Evolutionary conservation across 2,888 invertebrate species (phyloP).

Genomic region (Sinelater perroti): DNA sequence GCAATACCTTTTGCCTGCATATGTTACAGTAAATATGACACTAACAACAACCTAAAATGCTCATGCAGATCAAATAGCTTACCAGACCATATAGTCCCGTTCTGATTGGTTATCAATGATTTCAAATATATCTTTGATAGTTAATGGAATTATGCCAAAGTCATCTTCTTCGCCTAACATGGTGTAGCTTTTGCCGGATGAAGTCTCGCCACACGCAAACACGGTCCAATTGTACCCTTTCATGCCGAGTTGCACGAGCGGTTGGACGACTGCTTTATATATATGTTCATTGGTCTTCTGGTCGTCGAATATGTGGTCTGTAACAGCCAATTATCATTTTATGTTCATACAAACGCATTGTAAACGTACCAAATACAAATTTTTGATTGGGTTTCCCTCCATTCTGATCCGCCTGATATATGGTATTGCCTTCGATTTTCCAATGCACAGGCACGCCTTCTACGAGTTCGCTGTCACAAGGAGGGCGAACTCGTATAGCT

Average conservation of each 20-base stretch:
- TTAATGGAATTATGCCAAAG: slow-evolving; percentile 1
- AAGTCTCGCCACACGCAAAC: not conserved
- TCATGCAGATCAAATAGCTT: no score
- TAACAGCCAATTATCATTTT: not conserved
- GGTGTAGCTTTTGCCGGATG: not conserved
- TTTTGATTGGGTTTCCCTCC: not conserved
- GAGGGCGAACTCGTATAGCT: not conserved
- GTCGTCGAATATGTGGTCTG: not conserved
- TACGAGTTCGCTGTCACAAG: not conserved
- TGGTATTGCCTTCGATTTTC: not conserved
- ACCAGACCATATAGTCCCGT: not conserved
- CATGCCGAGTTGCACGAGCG: not conserved
- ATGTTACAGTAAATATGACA: no score
- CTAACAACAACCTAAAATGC: no score
- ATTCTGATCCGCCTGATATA: slow-evolving; percentile 1
- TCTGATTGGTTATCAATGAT: not conserved
- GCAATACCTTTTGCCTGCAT: no score
- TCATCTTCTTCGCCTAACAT: not conserved
- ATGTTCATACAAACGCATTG: not conserved
- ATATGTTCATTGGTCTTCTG: not conserved
- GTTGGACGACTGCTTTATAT: not conserved
- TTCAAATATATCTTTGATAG: not conserved
- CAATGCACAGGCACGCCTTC: not conserved
- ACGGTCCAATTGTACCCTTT: not conserved
- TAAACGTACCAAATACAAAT: slow-evolving; percentile 1